A percentile compares a stretch with the other conserved stretches of the same genome.
phyloP scores from a whole-genome alignment of 2,113 vertebrate genomes.

The Hyla sarda region DNA sequence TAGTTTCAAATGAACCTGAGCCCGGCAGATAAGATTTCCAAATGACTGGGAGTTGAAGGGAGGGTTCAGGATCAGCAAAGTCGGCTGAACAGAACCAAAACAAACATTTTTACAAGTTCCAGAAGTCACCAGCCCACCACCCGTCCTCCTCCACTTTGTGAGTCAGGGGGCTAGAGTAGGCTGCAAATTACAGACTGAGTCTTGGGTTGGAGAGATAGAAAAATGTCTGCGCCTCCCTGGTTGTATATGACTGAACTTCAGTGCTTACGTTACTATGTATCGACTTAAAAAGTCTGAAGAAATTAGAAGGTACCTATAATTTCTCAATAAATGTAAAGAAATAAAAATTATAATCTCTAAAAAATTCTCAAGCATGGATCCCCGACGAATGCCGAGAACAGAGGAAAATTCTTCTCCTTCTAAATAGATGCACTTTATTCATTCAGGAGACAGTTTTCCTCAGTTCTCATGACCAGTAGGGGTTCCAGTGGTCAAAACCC shows the following conservation, averaged over 20 bases:
- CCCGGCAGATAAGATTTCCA: slow-evolving; percentile 68
- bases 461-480: too few species aligned
- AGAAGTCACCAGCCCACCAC: slow-evolving; percentile 60
- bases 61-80: slow-evolving; percentile 53
- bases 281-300: too few species aligned
- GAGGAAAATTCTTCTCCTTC: too few species aligned
- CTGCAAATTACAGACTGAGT: not conserved
- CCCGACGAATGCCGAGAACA: too few species aligned
- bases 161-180: slow-evolving; percentile 23
- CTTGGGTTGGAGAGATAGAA: too few species aligned
- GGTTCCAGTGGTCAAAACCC: too few species aligned
- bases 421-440: too few species aligned
- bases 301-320: too few species aligned
- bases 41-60: slow-evolving; percentile 63
- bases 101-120: slow-evolving; percentile 71
- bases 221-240: not conserved
- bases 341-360: too few species aligned
- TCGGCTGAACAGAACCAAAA: slow-evolving; percentile 54
- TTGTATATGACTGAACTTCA: not conserved
- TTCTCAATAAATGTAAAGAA: too few species aligned
- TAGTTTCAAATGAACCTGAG: slow-evolving; percentile 68
- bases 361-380: too few species aligned
- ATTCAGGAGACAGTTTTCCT: too few species aligned
- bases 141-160: not conserved
- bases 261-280: not conserved